Percentiles rank a stretch among this genome's conserved stretches.
These are phyloP conservation scores for Morpho deidamia DNA, from an alignment of 2,888 invertebrate genomes.

Conservation along the genomic window DNA sequence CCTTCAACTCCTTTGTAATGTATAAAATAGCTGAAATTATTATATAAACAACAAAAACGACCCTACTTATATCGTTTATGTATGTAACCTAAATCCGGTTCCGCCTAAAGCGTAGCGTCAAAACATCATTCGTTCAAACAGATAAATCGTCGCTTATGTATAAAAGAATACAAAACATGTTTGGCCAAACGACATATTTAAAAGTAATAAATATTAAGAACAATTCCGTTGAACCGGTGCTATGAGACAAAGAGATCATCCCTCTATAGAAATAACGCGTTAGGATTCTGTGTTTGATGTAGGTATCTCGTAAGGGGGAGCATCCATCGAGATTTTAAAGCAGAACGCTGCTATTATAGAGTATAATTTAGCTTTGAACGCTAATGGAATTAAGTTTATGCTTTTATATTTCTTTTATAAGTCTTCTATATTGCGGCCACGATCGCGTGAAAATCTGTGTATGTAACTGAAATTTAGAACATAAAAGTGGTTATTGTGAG, in stretches of 20 bases:
- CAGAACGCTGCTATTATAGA: background rate
- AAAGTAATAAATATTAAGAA: constrained; percentile 25
- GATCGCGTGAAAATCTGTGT: too few relatives aligned
- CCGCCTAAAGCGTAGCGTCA: constrained; percentile 1
- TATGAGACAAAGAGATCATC: constrained; percentile 21
- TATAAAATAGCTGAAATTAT: too few relatives aligned
- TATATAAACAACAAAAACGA: background rate
- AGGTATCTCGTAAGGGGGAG: constrained; percentile 27
- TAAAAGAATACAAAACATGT: constrained; percentile 13
- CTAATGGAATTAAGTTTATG: too few relatives aligned
- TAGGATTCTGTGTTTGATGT: constrained; percentile 29
- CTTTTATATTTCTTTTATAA: too few relatives aligned
- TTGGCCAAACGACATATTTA: constrained; percentile 23
- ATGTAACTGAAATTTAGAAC: too few relatives aligned
- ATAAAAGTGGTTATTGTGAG: too few relatives aligned
- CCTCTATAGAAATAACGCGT: constrained; percentile 24
- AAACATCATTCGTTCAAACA: constrained; percentile 4
- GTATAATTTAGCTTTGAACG: too few relatives aligned
- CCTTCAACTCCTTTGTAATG: too few relatives aligned
- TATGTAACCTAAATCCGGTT: background rate
- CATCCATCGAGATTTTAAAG: constrained; percentile 3
- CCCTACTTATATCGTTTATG: background rate
- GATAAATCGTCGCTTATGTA: constrained; percentile 13
- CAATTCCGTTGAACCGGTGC: constrained; percentile 25
- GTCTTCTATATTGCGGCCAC: too few relatives aligned